Evolutionary conservation across 2,113 vertebrate species (phyloP), one percentile per base, ranked within the genome.

Genomic region (Rhinoptilus africanus): DNA sequence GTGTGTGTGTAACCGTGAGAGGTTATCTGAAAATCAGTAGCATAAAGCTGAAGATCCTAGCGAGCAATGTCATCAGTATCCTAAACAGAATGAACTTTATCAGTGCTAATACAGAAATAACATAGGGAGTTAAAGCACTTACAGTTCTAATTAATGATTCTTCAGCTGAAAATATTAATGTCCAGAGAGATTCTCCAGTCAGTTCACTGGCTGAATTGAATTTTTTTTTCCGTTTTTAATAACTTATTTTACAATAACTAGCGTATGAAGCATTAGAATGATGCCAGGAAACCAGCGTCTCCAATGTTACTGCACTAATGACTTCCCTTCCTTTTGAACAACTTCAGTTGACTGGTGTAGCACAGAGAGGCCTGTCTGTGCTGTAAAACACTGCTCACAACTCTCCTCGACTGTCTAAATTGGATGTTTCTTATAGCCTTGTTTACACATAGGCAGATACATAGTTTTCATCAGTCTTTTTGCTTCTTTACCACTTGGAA

Each of bases 281-380:
- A 32, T 15, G 23, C 22, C 22, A 43, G 43, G 73, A 93, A 86
- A 41, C 41, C 16, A 23, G 19, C 0, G 12, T 83, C 45, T 90
- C 26, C 59, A 54, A 18, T 74, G 59, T 78, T 85, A 34, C 8
- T 57, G 34, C 41, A 7, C 54, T 69, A 69, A 64, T 54, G 48
- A 9, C 35, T 89, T 89, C 30, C 48, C 34, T 89, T 89, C 35
- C 43, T 93, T 93, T 63, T 83, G 62, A 88, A 32, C 50, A 59
- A 14, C 14, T 86, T 76, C 21, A 59, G 13, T 51, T 43, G 23
- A 14, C 48, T 81, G 23, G 13, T 57, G 37, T 75, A 74, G 54
- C 6, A 6, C 30, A 56, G 66, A 64, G 73, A n/a, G 26, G 26
- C 35, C 20, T 90, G 30, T 27, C 28, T 78, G 39, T 73, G 34